Percentiles rank a stretch among this genome's conserved stretches.
These are phyloP conservation scores for Callaeas wilsoni DNA, from an alignment of 2,113 vertebrate genomes.

Conservation along the genomic window DNA sequence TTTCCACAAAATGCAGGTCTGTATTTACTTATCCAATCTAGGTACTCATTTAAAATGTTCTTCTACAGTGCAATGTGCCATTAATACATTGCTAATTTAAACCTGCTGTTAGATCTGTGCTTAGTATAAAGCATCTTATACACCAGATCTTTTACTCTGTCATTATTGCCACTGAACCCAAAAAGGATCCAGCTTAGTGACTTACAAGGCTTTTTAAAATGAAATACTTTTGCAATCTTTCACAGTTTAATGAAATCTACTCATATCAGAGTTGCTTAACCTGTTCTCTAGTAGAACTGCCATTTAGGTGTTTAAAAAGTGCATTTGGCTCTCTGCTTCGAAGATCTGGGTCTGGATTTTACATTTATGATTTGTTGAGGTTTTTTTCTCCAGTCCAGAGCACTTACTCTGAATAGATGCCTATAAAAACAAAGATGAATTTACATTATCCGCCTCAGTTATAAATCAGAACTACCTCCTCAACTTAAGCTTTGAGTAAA, in stretches of 20 bases:
- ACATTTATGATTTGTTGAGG: not conserved
- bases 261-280: not conserved
- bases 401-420: not conserved
- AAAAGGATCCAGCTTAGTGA: not conserved
- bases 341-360: not conserved
- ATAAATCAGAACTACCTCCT: constrained; percentile 45
- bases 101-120: not conserved
- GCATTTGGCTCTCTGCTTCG: not conserved
- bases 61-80: not conserved
- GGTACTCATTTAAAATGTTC: not conserved
- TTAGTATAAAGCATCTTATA: not conserved
- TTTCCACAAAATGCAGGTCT: not conserved
- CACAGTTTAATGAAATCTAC: not conserved
- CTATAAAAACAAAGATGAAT: constrained; percentile 51
- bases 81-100: not conserved
- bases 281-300: not conserved
- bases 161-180: not conserved
- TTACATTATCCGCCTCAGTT: constrained; percentile 23
- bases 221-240: not conserved
- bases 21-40: not conserved
- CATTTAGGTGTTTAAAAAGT: not conserved
- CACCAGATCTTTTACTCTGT: not conserved
- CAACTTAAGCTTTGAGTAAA: not conserved
- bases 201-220: not conserved
- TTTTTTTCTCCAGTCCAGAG: not conserved